phyloP scores from a whole-genome alignment of 2,113 vertebrate genomes.

The Pterocles orientalis region DNA sequence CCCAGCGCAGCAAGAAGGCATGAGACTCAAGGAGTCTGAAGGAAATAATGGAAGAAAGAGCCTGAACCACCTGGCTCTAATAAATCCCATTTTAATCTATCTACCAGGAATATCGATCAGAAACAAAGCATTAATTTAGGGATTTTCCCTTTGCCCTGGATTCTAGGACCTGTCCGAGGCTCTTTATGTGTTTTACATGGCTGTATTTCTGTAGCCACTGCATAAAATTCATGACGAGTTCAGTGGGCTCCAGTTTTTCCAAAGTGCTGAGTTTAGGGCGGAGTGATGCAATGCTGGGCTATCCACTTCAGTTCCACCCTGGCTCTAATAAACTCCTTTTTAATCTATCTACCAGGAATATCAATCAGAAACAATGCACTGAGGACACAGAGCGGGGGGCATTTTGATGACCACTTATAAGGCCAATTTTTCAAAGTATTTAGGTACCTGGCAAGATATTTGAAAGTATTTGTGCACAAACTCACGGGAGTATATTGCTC shows the following conservation, averaged over 20 bases:
- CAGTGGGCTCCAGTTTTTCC: background rate
- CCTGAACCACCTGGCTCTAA: background rate
- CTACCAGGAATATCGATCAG: no score
- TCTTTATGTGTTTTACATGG: background rate
- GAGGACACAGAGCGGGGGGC: background rate
- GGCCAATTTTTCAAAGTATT: background rate
- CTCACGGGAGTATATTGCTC: background rate
- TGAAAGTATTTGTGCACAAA: background rate
- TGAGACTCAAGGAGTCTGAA: background rate
- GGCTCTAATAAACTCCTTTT: background rate
- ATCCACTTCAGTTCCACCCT: background rate
- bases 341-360: background rate
- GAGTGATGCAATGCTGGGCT: background rate
- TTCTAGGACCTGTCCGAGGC: background rate
- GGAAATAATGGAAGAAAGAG: background rate
- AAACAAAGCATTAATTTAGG: background rate
- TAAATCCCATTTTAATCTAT: no score
- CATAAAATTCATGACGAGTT: fast-evolving
- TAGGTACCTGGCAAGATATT: background rate
- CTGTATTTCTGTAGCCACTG: background rate
- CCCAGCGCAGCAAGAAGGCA: fast-evolving
- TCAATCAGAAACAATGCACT: fast-evolving
- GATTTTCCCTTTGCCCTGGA: background rate
- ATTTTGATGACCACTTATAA: background rate
- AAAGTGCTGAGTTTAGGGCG: background rate